These are phyloP conservation scores for Netelia fuscicornis DNA, from an alignment of 2,888 invertebrate genomes.

Conservation along the genomic window DNA sequence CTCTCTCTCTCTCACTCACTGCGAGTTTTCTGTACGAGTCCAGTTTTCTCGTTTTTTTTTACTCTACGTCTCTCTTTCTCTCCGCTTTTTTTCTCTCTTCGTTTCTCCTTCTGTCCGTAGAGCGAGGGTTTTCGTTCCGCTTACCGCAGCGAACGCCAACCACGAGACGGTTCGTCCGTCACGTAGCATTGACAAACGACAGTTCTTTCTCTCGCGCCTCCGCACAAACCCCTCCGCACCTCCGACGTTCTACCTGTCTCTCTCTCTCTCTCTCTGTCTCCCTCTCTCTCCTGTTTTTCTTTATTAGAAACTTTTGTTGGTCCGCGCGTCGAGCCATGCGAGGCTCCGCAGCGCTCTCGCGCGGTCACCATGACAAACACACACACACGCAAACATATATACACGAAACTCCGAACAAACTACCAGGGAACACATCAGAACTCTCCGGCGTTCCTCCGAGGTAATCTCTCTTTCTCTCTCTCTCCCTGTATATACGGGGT, in stretches of 20 bases:
- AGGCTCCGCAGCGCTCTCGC: constrained; percentile 5
- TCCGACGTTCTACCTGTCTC: constrained; percentile 16
- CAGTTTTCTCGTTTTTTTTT: constrained; percentile 18
- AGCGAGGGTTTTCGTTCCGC: constrained; percentile 32
- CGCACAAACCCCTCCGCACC: neutral
- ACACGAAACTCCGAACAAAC: constrained; percentile 6
- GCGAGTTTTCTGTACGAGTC: neutral
- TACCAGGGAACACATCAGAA: constrained; percentile 54
- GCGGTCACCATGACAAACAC: constrained; percentile 10
- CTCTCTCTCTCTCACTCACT: constrained; percentile 5
- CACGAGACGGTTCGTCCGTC: constrained; percentile 61
- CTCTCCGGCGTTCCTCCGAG: constrained; percentile 51
- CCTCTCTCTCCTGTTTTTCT: constrained; percentile 64
- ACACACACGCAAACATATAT: neutral
- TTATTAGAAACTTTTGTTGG: constrained; percentile 69
- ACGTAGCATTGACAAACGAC: constrained; percentile 71
- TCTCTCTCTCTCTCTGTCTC: constrained; percentile 50
- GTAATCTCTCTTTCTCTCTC: neutral
- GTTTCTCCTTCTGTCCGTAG: neutral
- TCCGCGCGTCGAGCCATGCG: constrained; percentile 29
- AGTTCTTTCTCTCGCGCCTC: constrained; percentile 59
- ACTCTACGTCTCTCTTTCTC: neutral
- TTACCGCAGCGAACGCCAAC: constrained; percentile 32
- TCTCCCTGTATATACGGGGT: too few relatives aligned
- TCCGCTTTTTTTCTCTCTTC: neutral